phyloP scores from a whole-genome alignment of 2,888 invertebrate genomes.

The Colletes collaris region DNA sequence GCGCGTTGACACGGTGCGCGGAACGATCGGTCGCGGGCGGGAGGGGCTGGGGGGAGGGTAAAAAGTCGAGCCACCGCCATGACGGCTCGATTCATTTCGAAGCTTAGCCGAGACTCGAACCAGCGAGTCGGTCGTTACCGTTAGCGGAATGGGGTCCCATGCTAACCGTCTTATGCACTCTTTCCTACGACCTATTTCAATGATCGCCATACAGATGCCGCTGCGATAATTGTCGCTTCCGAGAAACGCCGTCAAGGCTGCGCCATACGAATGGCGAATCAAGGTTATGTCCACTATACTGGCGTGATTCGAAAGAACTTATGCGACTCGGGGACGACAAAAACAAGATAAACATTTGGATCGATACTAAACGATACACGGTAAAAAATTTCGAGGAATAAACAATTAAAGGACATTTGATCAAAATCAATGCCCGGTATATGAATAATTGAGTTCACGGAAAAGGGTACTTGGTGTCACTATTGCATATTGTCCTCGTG shows the following conservation, averaged over 20 bases:
- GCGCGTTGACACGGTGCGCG: constrained; percentile 49
- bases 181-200: constrained; percentile 82
- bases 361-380: too few species aligned
- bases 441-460: too few species aligned
- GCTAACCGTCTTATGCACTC: constrained; percentile 63
- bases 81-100: constrained; percentile 72
- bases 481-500: too few species aligned
- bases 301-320: background rate
- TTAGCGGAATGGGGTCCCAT: constrained; percentile 81
- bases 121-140: constrained; percentile 81
- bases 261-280: constrained; percentile 17
- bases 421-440: too few species aligned
- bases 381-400: too few species aligned
- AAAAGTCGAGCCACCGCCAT: constrained; percentile 68
- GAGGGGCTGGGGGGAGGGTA: constrained; percentile 26
- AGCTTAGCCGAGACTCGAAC: constrained; percentile 82
- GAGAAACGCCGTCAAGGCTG: background rate
- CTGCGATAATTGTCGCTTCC: constrained; percentile 81
- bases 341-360: too few species aligned
- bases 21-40: constrained; percentile 17
- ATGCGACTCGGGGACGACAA: background rate
- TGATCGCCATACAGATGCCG: constrained; percentile 82
- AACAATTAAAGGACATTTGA: too few species aligned
- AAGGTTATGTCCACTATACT: background rate
- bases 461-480: too few species aligned